A percentile compares a stretch with the other conserved stretches of the same genome.
These are phyloP conservation scores for Perizoma flavofasciatum DNA, from an alignment of 2,888 invertebrate species.

Conservation along the genomic window DNA sequence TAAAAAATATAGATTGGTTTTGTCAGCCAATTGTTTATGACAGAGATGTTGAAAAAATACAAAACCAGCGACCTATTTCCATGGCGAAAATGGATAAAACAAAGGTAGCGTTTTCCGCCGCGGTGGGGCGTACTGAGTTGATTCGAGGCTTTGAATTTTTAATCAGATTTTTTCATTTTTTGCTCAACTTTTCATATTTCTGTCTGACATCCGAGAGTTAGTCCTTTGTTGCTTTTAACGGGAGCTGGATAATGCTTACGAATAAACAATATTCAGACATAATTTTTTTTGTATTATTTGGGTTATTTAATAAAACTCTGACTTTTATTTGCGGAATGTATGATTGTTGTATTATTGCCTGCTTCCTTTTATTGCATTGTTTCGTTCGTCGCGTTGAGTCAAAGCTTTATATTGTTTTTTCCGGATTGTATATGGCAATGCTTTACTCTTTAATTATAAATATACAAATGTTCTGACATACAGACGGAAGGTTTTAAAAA, in stretches of 20 bases:
- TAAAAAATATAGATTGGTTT: constrained; percentile 5
- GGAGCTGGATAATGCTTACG: constrained; percentile 16
- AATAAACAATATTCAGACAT: constrained; percentile 22
- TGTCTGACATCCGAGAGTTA: constrained; percentile 29
- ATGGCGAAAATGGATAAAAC: constrained; percentile 25
- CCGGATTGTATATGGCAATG: no score
- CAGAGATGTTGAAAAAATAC: constrained; percentile 21
- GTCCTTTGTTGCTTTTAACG: constrained; percentile 29
- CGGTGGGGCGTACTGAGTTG: constrained; percentile 34
- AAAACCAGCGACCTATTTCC: constrained; percentile 21
- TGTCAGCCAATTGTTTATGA: constrained; percentile 22
- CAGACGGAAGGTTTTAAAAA: no score
- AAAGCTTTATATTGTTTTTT: no score
- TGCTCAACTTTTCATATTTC: constrained; percentile 30
- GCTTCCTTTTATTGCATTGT: constrained; percentile 8
- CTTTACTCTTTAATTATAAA: no score
- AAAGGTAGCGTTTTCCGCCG: constrained; percentile 30
- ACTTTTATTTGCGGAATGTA: constrained; percentile 19
- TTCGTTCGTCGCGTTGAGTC: no score
- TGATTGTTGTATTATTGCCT: constrained; percentile 9
- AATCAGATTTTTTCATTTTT: constrained; percentile 32
- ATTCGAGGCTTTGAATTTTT: constrained; percentile 37
- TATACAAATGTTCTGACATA: no score
- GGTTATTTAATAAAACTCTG: constrained; percentile 21
- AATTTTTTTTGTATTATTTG: constrained; percentile 19